Percentiles rank a stretch among this genome's conserved stretches.
Conservation (phyloP, 2,797 vertebrate genomes). For the Mycteria americana region DNA sequence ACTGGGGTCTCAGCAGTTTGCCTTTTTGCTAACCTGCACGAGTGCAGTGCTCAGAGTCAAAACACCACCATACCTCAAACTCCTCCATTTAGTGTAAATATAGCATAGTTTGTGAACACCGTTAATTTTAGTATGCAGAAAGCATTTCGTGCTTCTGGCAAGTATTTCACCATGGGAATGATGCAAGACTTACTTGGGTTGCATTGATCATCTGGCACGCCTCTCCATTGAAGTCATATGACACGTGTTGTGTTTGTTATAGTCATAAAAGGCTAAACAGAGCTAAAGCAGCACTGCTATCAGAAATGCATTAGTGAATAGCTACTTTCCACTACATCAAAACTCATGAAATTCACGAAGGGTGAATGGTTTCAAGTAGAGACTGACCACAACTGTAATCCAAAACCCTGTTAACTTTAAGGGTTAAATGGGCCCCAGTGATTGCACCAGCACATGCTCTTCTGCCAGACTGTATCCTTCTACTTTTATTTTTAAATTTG, state of each 20-base stretch:
- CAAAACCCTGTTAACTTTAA: background rate
- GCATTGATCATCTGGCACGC: background rate
- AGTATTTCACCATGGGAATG: background rate
- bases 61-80: background rate
- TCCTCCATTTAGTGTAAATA: background rate
- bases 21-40: background rate
- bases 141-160: background rate
- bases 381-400: background rate
- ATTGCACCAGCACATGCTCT: background rate
- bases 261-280: background rate
- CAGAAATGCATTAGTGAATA: background rate
- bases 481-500: background rate
- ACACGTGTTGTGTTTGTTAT: background rate
- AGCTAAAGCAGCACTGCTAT: background rate
- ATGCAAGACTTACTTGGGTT: background rate
- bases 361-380: background rate
- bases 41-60: background rate
- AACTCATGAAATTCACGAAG: background rate
- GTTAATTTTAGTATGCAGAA: background rate
- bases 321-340: background rate
- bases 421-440: background rate
- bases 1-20: background rate
- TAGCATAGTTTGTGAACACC: background rate
- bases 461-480: background rate
- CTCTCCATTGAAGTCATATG: background rate